Evolutionary conservation across 2,113 vertebrate species (phyloP).

Genomic region (Leptobrachium ailaonicum): DNA sequence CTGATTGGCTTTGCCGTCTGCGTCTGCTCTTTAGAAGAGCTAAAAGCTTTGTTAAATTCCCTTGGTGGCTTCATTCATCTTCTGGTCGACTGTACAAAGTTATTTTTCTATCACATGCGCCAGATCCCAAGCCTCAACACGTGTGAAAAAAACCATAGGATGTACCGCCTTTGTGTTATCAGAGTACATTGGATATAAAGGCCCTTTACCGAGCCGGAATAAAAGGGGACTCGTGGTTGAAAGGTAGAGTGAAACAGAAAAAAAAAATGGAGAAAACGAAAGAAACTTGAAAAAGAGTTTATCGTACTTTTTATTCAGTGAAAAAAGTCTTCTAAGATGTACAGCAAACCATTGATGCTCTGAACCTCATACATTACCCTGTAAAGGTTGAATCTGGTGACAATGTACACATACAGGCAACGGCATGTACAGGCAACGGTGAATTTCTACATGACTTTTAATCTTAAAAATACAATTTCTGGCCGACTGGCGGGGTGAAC

Average conservation of each 20-base stretch:
- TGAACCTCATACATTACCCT: too few relatives aligned
- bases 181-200: neutral
- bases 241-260: neutral
- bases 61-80: neutral
- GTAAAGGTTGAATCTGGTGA: too few relatives aligned
- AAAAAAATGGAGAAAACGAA: neutral
- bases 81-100: neutral
- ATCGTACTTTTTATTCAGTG: too few relatives aligned
- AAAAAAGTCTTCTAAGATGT: neutral
- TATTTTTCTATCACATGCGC: neutral
- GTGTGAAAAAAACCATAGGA: neutral
- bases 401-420: too few relatives aligned
- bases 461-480: too few relatives aligned
- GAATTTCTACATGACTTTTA: too few relatives aligned
- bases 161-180: neutral
- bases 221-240: neutral
- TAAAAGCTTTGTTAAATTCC: conserved; percentile 21
- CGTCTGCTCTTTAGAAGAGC: neutral
- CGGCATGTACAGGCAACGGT: too few relatives aligned
- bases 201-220: neutral
- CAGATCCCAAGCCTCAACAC: neutral
- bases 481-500: too few relatives aligned
- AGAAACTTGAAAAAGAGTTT: neutral
- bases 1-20: conserved; percentile 7
- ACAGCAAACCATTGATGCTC: neutral